phyloP scores from a whole-genome alignment of 2,888 invertebrate genomes.

The Strigamia maritima region DNA sequence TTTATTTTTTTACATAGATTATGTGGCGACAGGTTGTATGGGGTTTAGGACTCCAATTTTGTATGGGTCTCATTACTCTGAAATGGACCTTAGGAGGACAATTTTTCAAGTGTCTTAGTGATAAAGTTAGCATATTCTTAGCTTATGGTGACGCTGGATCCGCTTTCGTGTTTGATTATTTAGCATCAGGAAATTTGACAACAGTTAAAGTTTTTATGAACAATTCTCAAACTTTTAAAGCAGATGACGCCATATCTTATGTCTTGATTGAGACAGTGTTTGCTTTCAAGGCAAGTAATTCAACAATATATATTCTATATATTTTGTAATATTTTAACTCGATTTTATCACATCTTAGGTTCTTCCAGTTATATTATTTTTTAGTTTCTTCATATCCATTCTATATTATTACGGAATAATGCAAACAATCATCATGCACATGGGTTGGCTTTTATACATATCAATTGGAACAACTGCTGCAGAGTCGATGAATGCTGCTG shows the following conservation, averaged over 20 bases:
- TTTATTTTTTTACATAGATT: constrained; percentile 55
- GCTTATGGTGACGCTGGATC: constrained; percentile 75
- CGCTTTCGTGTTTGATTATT: constrained; percentile 73
- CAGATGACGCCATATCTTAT: background rate
- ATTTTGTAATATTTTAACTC: background rate
- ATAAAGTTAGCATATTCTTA: constrained; percentile 71
- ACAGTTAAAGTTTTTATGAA: constrained; percentile 50
- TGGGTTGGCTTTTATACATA: constrained; percentile 53
- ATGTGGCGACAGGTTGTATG: constrained; percentile 76
- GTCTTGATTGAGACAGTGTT: constrained; percentile 59
- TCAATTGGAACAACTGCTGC: constrained; percentile 57
- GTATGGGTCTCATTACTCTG: constrained; percentile 78
- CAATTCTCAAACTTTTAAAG: constrained; percentile 50
- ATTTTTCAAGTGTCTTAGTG: constrained; percentile 67
- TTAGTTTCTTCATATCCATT: constrained; percentile 55
- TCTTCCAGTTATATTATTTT: constrained; percentile 56
- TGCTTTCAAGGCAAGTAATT: constrained; percentile 72
- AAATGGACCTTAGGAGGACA: constrained; percentile 74
- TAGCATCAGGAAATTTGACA: constrained; percentile 45
- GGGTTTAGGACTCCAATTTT: constrained; percentile 78
- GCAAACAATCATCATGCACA: constrained; percentile 53
- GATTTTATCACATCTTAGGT: constrained; percentile 43
- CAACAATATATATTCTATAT: background rate
- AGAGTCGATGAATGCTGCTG: constrained; percentile 57
- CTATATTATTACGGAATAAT: constrained; percentile 56